phyloP scores from a whole-genome alignment of 1,140 invertebrate species.

The Drosophila nigromelanica region DNA sequence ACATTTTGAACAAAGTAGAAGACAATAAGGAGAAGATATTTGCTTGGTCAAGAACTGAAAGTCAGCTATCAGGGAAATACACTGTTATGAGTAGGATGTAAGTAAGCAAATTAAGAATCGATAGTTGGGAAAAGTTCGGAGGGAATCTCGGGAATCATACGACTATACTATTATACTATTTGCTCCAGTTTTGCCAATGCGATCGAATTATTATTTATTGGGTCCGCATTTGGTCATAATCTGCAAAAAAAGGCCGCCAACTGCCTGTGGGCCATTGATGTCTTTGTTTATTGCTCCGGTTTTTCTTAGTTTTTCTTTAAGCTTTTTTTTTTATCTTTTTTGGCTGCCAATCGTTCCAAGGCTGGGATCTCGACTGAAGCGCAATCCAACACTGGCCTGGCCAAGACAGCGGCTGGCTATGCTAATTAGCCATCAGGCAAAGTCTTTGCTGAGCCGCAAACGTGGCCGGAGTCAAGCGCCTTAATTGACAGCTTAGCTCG shows the following conservation, averaged over 20 bases:
- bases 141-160: neutral
- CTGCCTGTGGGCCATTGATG: slow-evolving; percentile 63
- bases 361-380: neutral
- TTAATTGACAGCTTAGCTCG: slow-evolving; percentile 46
- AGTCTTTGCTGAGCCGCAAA: slow-evolving; percentile 19
- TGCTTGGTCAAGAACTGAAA: no score
- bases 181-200: slow-evolving; percentile 51
- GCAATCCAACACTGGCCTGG: no score
- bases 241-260: slow-evolving; percentile 38
- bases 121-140: no score
- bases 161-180: slow-evolving; percentile 35
- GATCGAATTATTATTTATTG: slow-evolving; percentile 78
- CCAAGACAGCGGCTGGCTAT: slow-evolving; percentile 22
- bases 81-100: no score
- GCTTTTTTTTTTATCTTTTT: slow-evolving; percentile 22
- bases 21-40: no score
- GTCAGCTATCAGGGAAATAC: no score
- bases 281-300: slow-evolving; percentile 77
- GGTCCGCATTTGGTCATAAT: slow-evolving; percentile 57
- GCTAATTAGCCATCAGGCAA: slow-evolving; percentile 37
- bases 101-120: no score
- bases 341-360: slow-evolving; percentile 13
- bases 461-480: slow-evolving; percentile 12
- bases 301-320: slow-evolving; percentile 1
- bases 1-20: no score